phyloP scores from a whole-genome alignment of 2,113 vertebrate species.

The Pterocles orientalis region DNA sequence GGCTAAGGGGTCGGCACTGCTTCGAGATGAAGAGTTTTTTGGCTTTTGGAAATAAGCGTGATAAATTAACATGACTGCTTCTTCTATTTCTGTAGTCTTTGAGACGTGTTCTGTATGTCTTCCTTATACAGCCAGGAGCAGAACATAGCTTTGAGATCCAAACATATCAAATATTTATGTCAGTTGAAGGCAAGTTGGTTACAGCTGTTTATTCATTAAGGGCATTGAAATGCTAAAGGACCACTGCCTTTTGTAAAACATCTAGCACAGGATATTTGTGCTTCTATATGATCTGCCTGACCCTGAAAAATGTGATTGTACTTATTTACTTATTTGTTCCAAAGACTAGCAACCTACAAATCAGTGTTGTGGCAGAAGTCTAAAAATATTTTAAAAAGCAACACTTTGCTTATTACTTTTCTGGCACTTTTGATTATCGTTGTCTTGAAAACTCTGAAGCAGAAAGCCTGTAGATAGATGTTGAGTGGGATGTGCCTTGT shows the following conservation, averaged over 20 bases:
- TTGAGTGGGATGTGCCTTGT: accelerated
- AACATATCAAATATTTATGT: background rate
- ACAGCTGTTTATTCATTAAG: background rate
- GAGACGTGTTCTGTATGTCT: background rate
- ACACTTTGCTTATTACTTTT: background rate
- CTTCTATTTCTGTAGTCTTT: background rate
- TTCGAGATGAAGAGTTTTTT: background rate
- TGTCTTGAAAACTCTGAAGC: background rate
- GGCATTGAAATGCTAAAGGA: background rate
- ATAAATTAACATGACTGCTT: background rate
- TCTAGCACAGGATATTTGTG: background rate
- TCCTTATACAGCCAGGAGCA: background rate
- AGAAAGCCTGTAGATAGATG: background rate
- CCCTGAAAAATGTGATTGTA: background rate
- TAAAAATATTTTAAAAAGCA: background rate
- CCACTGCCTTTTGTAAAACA: background rate
- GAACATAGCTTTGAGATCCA: background rate
- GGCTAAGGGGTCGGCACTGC: background rate
- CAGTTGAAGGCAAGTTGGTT: background rate
- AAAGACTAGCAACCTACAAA: background rate
- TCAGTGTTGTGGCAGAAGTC: background rate
- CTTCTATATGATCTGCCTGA: background rate
- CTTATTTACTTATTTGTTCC: background rate
- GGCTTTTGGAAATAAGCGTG: background rate
- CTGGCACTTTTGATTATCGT: background rate